Conservation (phyloP, 2,113 vertebrate species). For the Columbina picui region DNA sequence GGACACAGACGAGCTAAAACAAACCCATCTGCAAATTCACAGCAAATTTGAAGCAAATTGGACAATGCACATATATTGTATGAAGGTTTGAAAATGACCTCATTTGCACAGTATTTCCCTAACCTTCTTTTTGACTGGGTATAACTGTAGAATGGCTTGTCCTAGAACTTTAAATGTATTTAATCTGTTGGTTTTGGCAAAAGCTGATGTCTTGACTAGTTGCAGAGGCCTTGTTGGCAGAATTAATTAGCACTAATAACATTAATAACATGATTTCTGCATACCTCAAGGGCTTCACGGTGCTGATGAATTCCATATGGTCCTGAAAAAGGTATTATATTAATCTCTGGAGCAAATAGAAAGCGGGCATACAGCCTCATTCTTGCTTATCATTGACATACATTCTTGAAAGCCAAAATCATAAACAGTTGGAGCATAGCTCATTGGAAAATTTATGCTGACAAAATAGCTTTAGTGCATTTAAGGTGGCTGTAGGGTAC, state of each 20-base stretch:
- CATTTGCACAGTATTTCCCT: neutral
- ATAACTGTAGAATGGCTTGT: neutral
- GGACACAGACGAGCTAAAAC: neutral
- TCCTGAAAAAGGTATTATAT: neutral
- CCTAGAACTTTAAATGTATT: neutral
- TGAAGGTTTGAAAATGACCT: neutral
- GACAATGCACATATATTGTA: neutral
- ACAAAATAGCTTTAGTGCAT: neutral
- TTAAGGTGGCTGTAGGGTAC: neutral
- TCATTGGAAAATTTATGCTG: neutral
- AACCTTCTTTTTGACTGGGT: neutral
- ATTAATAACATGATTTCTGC: slow-evolving; percentile 44
- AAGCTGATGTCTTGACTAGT: slow-evolving; percentile 5
- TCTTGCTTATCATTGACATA: neutral
- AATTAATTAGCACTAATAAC: slow-evolving; percentile 59
- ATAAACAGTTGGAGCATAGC: neutral
- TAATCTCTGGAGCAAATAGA: neutral
- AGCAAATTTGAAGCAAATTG: slow-evolving; percentile 8
- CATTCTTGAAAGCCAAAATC: slow-evolving; percentile 8
- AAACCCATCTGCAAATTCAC: neutral
- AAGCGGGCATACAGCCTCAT: neutral
- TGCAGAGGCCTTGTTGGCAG: slow-evolving; percentile 24
- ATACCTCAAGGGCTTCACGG: neutral
- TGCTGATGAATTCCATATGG: slow-evolving; percentile 14
- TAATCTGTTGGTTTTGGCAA: slow-evolving; percentile 47